Conservation (phyloP, 2,888 invertebrate species). For the Sceliomorpha sp. region DNA sequence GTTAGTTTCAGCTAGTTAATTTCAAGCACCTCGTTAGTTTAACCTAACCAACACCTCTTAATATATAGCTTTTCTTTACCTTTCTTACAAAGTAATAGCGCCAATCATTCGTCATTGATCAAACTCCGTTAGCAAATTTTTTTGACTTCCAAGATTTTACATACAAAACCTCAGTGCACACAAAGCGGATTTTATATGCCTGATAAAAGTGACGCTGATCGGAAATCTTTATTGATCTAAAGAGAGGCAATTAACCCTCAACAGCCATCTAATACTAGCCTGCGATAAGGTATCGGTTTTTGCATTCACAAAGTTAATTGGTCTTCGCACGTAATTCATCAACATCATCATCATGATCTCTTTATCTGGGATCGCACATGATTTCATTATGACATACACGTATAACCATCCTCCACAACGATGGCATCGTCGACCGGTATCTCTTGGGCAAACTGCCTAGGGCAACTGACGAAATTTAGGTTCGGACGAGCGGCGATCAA, state of each 20-base stretch:
- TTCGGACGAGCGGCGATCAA: constrained; percentile 58
- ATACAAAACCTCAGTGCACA: no score
- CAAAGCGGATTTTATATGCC: no score
- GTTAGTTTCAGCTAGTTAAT: no score
- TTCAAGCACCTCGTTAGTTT: no score
- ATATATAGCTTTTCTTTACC: no score
- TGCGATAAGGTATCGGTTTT: constrained; percentile 19
- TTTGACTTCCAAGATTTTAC: no score
- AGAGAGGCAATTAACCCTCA: constrained; percentile 12
- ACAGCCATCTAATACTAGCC: constrained; percentile 14
- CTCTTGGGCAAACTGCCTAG: constrained; percentile 54
- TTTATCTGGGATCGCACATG: constrained; percentile 57
- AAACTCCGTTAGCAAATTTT: no score
- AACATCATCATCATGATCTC: constrained; percentile 45
- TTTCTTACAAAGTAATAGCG: no score
- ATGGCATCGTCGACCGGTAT: constrained; percentile 48
- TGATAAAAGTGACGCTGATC: no score
- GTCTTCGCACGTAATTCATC: constrained; percentile 56
- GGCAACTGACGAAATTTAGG: constrained; percentile 54
- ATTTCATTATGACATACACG: constrained; percentile 56
- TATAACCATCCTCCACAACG: constrained; percentile 51
- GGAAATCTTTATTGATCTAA: neutral
- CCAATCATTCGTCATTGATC: no score
- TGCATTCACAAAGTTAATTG: constrained; percentile 50
- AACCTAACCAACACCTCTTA: no score